Evolutionary conservation across 2,797 vertebrate genomes (phyloP).

Genomic region (Dermochelys coriacea): DNA sequence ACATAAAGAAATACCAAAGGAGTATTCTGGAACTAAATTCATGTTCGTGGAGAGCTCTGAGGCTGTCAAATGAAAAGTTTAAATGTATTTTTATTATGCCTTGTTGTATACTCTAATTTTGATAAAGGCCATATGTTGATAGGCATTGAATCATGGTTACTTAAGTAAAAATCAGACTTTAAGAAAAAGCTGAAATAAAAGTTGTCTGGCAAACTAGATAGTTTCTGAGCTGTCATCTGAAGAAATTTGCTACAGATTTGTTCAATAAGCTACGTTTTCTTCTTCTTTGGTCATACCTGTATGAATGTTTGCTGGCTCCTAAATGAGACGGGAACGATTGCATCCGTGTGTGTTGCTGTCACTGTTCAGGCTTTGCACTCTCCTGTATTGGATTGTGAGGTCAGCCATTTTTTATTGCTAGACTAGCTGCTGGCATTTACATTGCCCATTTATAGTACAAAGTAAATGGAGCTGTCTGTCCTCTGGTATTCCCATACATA

Average conservation of each 20-base stretch:
- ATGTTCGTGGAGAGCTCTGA: background rate
- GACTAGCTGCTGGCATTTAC: constrained; percentile 47
- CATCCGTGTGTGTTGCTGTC: background rate
- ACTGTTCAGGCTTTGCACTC: background rate
- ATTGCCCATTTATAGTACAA: constrained; percentile 82
- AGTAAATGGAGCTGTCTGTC: constrained; percentile 75
- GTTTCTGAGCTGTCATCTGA: background rate
- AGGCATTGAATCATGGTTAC: background rate
- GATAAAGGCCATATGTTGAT: background rate
- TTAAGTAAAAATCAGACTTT: background rate
- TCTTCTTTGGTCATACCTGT: background rate
- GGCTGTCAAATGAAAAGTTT: background rate
- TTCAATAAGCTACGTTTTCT: background rate
- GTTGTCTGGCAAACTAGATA: background rate
- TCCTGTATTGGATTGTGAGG: background rate
- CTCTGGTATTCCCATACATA: constrained; percentile 76
- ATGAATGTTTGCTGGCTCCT: background rate
- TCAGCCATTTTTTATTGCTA: constrained; percentile 34
- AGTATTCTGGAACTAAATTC: background rate
- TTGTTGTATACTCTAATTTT: background rate
- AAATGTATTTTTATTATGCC: background rate
- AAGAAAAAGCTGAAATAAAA: background rate
- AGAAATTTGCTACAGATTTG: background rate
- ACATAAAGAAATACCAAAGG: background rate
- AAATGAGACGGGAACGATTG: background rate